Conservation (phyloP, 1,140 invertebrate genomes). For the Phortica variegata region DNA sequence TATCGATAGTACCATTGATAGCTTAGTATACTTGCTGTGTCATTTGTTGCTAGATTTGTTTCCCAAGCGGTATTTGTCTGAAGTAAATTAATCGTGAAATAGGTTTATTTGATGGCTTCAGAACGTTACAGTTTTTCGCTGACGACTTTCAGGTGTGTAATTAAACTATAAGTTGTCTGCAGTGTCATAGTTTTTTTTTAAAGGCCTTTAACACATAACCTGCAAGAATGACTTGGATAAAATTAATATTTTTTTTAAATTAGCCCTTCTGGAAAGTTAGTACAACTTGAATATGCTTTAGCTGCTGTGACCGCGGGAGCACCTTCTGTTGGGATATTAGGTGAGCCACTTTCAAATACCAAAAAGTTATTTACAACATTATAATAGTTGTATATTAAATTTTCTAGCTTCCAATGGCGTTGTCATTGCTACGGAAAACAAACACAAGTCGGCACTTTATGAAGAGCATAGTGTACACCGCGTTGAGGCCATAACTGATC, state of each 20-base stretch:
- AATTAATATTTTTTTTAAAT: constrained; percentile 50
- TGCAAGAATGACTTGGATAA: constrained; percentile 38
- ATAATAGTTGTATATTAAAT: not conserved
- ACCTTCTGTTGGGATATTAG: constrained; percentile 98
- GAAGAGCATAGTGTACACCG: constrained; percentile 96
- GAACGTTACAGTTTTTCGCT: constrained; percentile 98
- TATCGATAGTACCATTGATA: no score
- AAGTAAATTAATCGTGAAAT: no score
- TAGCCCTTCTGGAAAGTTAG: constrained; percentile 98
- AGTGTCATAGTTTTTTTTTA: not conserved
- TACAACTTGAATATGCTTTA: constrained; percentile 99
- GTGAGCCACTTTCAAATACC: constrained; percentile 61
- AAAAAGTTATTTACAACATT: not conserved
- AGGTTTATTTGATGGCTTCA: no score
- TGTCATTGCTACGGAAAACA: constrained; percentile 98
- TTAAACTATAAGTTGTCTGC: constrained; percentile 58
- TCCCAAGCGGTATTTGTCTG: no score
- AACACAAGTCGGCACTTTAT: constrained; percentile 94
- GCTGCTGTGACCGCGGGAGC: constrained; percentile 97
- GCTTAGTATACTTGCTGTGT: no score
- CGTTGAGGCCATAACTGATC: constrained; percentile 92
- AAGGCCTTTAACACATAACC: constrained; percentile 13
- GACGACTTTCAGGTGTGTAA: constrained; percentile 91
- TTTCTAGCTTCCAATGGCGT: constrained; percentile 83
- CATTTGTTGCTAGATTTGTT: no score